Evolutionary conservation across 2,113 vertebrate species (phyloP).

Genomic region (Chaetops frenatus): DNA sequence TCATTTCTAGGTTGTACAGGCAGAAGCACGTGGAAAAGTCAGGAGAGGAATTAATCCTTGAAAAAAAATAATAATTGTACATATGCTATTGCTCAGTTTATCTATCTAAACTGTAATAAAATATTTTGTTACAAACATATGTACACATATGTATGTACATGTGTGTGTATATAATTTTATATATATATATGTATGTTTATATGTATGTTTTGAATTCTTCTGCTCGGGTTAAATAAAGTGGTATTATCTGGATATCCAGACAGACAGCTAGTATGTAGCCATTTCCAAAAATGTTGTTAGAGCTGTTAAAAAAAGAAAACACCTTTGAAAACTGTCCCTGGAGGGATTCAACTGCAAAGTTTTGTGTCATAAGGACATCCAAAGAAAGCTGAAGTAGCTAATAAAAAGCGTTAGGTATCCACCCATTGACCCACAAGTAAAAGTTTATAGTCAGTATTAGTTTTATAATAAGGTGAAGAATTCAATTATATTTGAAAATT

Average conservation of each 20-base stretch:
- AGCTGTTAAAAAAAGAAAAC: background rate
- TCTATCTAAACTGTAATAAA: background rate
- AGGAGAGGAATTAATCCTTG: background rate
- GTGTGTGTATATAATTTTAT: background rate
- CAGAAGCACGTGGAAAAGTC: background rate
- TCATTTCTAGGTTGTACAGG: background rate
- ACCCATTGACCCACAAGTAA: background rate
- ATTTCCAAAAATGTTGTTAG: background rate
- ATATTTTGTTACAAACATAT: background rate
- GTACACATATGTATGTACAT: accelerated
- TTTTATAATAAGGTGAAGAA: background rate
- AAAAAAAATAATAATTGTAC: background rate
- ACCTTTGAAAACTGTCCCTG: background rate
- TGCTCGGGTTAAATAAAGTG: background rate
- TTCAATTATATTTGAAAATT: background rate
- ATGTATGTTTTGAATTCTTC: background rate
- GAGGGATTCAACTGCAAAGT: background rate
- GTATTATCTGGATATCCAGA: background rate
- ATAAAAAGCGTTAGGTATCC: background rate
- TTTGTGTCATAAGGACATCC: background rate
- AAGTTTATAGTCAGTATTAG: background rate
- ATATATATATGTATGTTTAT: no score
- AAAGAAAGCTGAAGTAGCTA: background rate
- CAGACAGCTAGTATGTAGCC: background rate
- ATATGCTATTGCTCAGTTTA: background rate